These are phyloP conservation scores for Caenorhabditis inopinata DNA, from an alignment of 1,140 invertebrate genomes.

Conservation along the genomic window DNA sequence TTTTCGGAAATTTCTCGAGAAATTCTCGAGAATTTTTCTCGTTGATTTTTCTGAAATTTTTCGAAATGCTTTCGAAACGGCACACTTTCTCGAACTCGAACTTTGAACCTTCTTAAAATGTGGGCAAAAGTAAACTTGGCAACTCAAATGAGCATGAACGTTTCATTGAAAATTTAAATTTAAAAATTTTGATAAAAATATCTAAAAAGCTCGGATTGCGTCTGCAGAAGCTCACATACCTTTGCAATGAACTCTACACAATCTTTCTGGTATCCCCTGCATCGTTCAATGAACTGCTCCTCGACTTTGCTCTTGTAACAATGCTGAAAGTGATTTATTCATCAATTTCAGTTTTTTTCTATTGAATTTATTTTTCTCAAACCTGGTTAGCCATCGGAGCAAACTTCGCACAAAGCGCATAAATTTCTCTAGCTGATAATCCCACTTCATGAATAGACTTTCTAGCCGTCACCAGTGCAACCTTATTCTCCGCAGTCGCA, in stretches of 20 bases:
- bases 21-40: too few relatives aligned
- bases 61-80: too few relatives aligned
- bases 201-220: too few relatives aligned
- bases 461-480: background rate
- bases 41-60: too few relatives aligned
- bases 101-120: too few relatives aligned
- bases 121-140: too few relatives aligned
- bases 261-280: conserved; percentile 48
- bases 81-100: too few relatives aligned
- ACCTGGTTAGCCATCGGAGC: conserved; percentile 44
- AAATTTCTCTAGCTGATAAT: conserved; percentile 35
- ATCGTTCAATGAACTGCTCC: conserved; percentile 48
- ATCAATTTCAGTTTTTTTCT: background rate
- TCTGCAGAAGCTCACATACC: background rate
- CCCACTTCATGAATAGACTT: conserved; percentile 35
- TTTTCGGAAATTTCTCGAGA: background rate
- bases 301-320: conserved; percentile 50
- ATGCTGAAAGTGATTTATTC: too few relatives aligned
- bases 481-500: background rate
- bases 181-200: too few relatives aligned
- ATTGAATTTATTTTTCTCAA: background rate
- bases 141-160: too few relatives aligned
- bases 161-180: too few relatives aligned
- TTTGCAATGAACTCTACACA: conserved; percentile 48
- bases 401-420: conserved; percentile 42